phyloP scores from a whole-genome alignment of 2,888 invertebrate genomes.

The Philonicus albiceps region DNA sequence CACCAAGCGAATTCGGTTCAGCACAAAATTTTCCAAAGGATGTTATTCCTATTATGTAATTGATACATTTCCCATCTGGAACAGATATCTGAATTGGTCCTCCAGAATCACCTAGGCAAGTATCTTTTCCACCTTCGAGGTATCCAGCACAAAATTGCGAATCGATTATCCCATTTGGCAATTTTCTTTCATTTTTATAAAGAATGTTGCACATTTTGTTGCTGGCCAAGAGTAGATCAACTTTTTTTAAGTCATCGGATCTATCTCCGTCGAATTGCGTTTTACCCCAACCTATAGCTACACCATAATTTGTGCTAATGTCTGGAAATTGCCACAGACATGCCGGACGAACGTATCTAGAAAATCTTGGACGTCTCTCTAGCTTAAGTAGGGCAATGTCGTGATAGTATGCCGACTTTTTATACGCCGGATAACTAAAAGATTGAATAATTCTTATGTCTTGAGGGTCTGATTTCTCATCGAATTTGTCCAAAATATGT shows the following conservation, averaged over 20 bases:
- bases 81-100: slow-evolving; percentile 60
- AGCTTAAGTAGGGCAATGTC: slow-evolving; percentile 69
- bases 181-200: slow-evolving; percentile 56
- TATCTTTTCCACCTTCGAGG: slow-evolving; percentile 58
- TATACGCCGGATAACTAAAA: slow-evolving; percentile 66
- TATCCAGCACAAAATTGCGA: slow-evolving; percentile 64
- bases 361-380: slow-evolving; percentile 53
- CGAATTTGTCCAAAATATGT: slow-evolving; percentile 61
- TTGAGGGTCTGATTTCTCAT: slow-evolving; percentile 59
- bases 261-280: slow-evolving; percentile 57
- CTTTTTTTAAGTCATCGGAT: slow-evolving; percentile 61
- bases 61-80: slow-evolving; percentile 59
- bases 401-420: slow-evolving; percentile 65
- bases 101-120: slow-evolving; percentile 61
- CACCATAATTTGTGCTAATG: slow-evolving; percentile 51
- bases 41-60: slow-evolving; percentile 61
- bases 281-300: slow-evolving; percentile 62
- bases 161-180: slow-evolving; percentile 59
- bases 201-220: slow-evolving; percentile 56
- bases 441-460: slow-evolving; percentile 63
- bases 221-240: slow-evolving; percentile 57
- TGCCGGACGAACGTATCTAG: slow-evolving; percentile 58
- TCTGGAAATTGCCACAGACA: slow-evolving; percentile 58
- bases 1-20: slow-evolving; percentile 58
- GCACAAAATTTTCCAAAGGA: slow-evolving; percentile 62